phyloP scores from a whole-genome alignment of 2,888 invertebrate species.

The Geophilus truncorum region DNA sequence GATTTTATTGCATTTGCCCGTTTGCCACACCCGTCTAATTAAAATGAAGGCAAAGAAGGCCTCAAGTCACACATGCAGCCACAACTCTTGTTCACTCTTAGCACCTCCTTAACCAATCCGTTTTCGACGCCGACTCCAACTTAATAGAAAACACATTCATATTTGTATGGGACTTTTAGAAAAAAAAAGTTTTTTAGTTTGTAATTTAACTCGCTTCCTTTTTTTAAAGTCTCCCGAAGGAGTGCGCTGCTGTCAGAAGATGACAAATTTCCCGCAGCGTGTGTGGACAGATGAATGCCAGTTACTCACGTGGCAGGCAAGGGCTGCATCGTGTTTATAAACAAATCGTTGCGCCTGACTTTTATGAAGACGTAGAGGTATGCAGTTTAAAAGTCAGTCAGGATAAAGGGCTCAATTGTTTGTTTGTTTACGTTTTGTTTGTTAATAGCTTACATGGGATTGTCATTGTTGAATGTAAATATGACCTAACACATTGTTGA shows the following conservation, averaged over 20 bases:
- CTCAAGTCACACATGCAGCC: neutral
- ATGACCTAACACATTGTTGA: too few species aligned
- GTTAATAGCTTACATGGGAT: neutral
- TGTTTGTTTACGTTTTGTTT: neutral
- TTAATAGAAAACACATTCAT: neutral
- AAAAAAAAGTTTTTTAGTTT: too few species aligned
- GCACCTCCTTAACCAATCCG: neutral
- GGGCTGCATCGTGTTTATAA: neutral
- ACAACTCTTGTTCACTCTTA: neutral
- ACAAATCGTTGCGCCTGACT: neutral
- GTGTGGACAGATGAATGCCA: slow-evolving; percentile 6
- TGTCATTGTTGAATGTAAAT: neutral
- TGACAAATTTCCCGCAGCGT: slow-evolving; percentile 2
- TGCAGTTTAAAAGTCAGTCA: neutral
- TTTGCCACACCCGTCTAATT: slow-evolving; percentile 27
- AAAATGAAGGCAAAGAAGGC: neutral
- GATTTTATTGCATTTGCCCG: slow-evolving; percentile 23
- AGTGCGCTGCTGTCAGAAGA: neutral
- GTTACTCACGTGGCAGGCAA: neutral
- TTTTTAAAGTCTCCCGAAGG: neutral
- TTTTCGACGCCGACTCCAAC: neutral
- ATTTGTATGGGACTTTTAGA: neutral
- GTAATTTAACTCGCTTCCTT: slow-evolving; percentile 4
- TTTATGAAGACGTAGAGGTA: neutral
- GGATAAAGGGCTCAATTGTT: neutral